Conservation (phyloP, 2,797 vertebrate species). For the Rhincodon typus region DNA sequence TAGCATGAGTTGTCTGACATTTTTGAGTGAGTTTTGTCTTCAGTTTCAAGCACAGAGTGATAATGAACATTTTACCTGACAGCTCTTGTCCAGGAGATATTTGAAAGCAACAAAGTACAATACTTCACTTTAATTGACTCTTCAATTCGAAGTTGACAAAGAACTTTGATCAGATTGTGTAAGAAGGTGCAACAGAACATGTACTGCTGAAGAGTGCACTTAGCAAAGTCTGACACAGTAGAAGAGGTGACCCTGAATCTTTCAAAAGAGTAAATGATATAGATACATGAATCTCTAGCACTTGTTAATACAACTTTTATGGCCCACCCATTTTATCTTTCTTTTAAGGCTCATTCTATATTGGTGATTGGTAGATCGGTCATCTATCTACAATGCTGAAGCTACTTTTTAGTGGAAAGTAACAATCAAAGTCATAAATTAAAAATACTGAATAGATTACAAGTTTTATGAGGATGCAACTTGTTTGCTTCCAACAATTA, state of each 20-base stretch:
- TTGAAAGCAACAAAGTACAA: slow-evolving; percentile 27
- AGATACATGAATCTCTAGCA: background rate
- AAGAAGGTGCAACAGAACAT: slow-evolving; percentile 30
- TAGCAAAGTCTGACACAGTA: slow-evolving; percentile 17
- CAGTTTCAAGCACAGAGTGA: background rate
- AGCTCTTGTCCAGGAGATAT: slow-evolving; percentile 29
- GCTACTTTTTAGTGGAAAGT: background rate
- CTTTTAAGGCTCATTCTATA: background rate
- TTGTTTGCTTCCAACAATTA: background rate
- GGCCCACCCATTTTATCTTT: background rate
- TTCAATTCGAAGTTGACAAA: slow-evolving; percentile 32
- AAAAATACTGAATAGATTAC: background rate
- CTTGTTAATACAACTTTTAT: background rate
- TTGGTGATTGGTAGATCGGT: background rate
- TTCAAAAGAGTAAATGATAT: slow-evolving; percentile 21
- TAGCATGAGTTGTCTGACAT: background rate
- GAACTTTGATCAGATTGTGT: slow-evolving; percentile 21
- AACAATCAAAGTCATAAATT: background rate
- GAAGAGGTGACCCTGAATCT: slow-evolving; percentile 29
- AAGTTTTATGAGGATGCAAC: background rate
- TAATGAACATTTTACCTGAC: slow-evolving; percentile 35
- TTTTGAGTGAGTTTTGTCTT: slow-evolving; percentile 18
- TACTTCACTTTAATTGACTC: slow-evolving; percentile 34
- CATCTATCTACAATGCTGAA: background rate
- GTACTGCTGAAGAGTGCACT: slow-evolving; percentile 29